phyloP scores from a whole-genome alignment of 53 echinoderm and acorn worm species.

The Paracentrotus lividus region DNA sequence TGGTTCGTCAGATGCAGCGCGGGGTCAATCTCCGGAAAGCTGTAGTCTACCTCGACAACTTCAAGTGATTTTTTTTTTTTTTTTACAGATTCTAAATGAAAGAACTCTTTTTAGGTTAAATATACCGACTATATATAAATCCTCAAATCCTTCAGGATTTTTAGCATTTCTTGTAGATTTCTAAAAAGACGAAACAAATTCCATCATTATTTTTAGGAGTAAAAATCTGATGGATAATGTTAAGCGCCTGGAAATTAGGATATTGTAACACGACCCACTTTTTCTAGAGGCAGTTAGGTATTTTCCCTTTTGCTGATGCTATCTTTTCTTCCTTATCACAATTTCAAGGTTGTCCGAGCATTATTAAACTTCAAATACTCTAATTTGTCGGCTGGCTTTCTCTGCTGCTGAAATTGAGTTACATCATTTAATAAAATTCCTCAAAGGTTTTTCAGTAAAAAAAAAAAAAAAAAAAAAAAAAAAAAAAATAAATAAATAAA shows the following conservation, averaged over 20 bases:
- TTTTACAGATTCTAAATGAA: background rate
- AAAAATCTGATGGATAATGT: background rate
- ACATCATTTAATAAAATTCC: background rate
- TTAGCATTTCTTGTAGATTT: too few species aligned
- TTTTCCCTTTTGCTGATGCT: background rate
- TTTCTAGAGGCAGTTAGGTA: background rate
- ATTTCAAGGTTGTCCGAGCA: background rate
- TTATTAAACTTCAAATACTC: background rate
- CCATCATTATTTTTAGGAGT: background rate
- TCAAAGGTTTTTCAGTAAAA: background rate
- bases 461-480: too few species aligned
- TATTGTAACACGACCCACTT: background rate
- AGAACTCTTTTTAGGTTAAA: background rate
- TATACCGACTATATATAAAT: background rate
- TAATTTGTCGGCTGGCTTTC: background rate
- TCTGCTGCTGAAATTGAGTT: background rate
- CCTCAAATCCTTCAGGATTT: background rate
- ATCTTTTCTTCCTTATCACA: background rate
- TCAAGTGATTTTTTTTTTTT: background rate
- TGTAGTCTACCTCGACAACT: background rate
- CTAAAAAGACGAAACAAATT: too few species aligned
- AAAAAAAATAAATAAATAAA: too few species aligned
- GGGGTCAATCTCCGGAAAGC: constrained; percentile 46
- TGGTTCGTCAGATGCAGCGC: background rate
- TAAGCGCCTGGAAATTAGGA: background rate